Evolutionary conservation across 2,113 vertebrate genomes (phyloP).

Genomic region (Acanthisitta chloris): DNA sequence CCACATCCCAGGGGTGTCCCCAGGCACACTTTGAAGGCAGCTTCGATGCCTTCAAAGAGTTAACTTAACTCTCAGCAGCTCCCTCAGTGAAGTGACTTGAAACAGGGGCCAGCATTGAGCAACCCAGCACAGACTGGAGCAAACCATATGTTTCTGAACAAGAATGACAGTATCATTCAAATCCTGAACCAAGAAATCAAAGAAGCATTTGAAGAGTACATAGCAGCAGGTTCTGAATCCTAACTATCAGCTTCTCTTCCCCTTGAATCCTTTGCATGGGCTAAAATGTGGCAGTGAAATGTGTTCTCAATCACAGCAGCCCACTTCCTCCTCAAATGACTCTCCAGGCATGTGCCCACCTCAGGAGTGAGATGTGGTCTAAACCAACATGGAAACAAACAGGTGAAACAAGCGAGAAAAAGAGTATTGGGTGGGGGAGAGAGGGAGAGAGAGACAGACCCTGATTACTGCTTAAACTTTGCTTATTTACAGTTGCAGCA

Average conservation of each 20-base stretch:
- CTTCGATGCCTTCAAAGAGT: background rate
- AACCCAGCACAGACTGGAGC: background rate
- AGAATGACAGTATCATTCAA: slow-evolving; percentile 59
- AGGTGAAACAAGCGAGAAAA: background rate
- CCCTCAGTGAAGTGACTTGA: background rate
- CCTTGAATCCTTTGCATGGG: background rate
- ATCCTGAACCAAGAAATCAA: slow-evolving; percentile 52
- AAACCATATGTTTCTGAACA: slow-evolving; percentile 42
- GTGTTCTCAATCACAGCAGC: background rate
- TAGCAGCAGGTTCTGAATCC: background rate
- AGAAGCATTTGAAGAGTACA: slow-evolving; percentile 52
- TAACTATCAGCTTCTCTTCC: slow-evolving; percentile 18
- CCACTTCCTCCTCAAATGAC: background rate
- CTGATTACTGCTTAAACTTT: slow-evolving; percentile 38
- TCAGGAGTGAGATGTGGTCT: background rate
- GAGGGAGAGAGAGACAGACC: background rate
- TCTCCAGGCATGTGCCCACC: background rate
- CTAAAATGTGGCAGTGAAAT: slow-evolving; percentile 16
- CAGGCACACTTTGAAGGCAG: background rate
- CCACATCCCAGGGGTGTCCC: no score
- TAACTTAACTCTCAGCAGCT: background rate
- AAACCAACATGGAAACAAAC: background rate
- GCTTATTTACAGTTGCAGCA: slow-evolving; percentile 60
- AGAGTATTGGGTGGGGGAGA: background rate
- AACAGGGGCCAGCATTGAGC: background rate